Evolutionary conservation across 2,113 vertebrate species (phyloP).

Genomic region (Progne subis): DNA sequence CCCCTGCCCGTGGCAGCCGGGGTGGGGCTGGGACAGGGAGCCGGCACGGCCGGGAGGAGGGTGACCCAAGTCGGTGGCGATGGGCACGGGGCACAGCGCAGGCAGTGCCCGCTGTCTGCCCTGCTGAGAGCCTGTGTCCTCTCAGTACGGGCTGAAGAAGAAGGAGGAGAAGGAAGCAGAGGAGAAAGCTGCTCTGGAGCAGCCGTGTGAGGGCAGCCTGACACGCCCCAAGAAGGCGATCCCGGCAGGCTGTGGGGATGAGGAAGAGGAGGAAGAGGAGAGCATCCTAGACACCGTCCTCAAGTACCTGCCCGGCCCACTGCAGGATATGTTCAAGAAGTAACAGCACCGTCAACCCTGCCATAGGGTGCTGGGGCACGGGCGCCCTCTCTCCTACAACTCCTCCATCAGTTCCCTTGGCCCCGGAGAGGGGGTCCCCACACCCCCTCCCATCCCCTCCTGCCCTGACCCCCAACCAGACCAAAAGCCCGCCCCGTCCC

Average conservation of each 20-base stretch:
- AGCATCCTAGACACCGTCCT: slow-evolving; percentile 98
- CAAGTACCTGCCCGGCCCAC: slow-evolving; percentile 94
- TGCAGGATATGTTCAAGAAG: slow-evolving; percentile 99
- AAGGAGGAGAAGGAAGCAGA: slow-evolving; percentile 98
- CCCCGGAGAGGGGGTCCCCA: neutral
- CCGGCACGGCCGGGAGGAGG: neutral
- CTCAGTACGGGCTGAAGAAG: slow-evolving; percentile 96
- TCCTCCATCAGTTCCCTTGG: slow-evolving; percentile 27
- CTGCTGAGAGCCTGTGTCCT: neutral
- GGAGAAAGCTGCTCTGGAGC: slow-evolving; percentile 96
- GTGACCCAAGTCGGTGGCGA: neutral
- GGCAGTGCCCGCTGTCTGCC: neutral
- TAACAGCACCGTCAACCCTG: slow-evolving; percentile 71
- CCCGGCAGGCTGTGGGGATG: slow-evolving; percentile 91
- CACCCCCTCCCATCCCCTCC: neutral
- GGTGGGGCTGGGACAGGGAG: neutral
- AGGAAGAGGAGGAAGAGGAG: slow-evolving; percentile 94
- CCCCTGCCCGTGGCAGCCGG: neutral
- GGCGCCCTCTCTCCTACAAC: slow-evolving; percentile 28
- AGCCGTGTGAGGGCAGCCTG: slow-evolving; percentile 94
- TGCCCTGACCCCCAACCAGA: neutral
- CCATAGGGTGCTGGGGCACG: slow-evolving; percentile 62
- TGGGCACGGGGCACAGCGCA: neutral
- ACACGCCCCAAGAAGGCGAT: slow-evolving; percentile 97
- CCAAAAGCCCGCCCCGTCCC: slow-evolving; percentile 34